Evolutionary conservation across 2,113 vertebrate species (phyloP).

Genomic region (Pan troglodytes): NHGRI_mPanTro3-v2.1_pri NC_072404.2:30447001-30447500

Average conservation of each 20-base stretch:
- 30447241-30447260: neutral
- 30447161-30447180: neutral
- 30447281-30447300: neutral
- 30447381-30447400: neutral
- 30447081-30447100: neutral
- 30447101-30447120: neutral
- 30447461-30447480: neutral
- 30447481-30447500: neutral
- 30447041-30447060: neutral
- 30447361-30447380: neutral
- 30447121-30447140: neutral
- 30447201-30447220: neutral
- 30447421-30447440: neutral
- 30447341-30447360: neutral
- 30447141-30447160: neutral
- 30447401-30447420: neutral
- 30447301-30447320: neutral
- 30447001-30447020: neutral
- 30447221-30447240: neutral
- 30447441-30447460: neutral
- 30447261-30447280: neutral
- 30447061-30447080: neutral
- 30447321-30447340: neutral
- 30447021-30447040: neutral
- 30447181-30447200: neutral